These are phyloP conservation scores for Labroides dimidiatus DNA, from an alignment of 2,797 vertebrate species.

Conservation along the genomic window DNA sequence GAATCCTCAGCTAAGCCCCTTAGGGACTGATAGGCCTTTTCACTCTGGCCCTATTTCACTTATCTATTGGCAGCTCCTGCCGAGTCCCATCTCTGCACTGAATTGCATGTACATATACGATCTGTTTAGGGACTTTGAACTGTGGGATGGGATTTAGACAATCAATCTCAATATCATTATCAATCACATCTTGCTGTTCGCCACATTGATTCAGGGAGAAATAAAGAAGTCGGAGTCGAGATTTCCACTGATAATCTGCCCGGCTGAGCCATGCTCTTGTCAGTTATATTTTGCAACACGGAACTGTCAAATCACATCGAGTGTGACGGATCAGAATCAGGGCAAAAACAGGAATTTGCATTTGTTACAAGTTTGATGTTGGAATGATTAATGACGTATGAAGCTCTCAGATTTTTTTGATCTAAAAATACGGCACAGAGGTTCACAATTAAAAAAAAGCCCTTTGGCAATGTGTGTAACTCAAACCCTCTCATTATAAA, in stretches of 20 bases:
- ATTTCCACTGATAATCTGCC: slow-evolving; percentile 90
- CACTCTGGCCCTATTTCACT: slow-evolving; percentile 87
- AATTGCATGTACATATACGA: slow-evolving; percentile 86
- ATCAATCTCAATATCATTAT: slow-evolving; percentile 93
- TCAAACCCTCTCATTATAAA: slow-evolving; percentile 58
- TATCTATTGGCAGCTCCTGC: slow-evolving; percentile 86
- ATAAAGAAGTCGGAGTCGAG: slow-evolving; percentile 87
- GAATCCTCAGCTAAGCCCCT: slow-evolving; percentile 85
- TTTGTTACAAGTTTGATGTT: slow-evolving; percentile 13
- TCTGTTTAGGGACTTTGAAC: slow-evolving; percentile 88
- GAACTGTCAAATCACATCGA: slow-evolving; percentile 58
- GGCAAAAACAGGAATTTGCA: slow-evolving; percentile 12
- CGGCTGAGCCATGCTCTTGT: slow-evolving; percentile 84
- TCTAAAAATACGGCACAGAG: slow-evolving; percentile 37
- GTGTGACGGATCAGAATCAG: slow-evolving; percentile 32
- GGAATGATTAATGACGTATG: slow-evolving; percentile 9
- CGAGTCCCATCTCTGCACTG: slow-evolving; percentile 80
- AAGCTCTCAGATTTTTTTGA: slow-evolving; percentile 30
- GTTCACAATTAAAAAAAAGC: slow-evolving; percentile 39
- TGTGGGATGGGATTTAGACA: slow-evolving; percentile 89
- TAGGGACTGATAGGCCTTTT: slow-evolving; percentile 85
- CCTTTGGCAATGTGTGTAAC: slow-evolving; percentile 35
- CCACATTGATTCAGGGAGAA: slow-evolving; percentile 87
- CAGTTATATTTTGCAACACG: slow-evolving; percentile 68
- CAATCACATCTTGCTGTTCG: slow-evolving; percentile 87